Percentiles rank a stretch among this genome's conserved stretches.
These are phyloP conservation scores for Falco punctatus DNA, from an alignment of 2,113 vertebrate species.

Conservation along the genomic window DNA sequence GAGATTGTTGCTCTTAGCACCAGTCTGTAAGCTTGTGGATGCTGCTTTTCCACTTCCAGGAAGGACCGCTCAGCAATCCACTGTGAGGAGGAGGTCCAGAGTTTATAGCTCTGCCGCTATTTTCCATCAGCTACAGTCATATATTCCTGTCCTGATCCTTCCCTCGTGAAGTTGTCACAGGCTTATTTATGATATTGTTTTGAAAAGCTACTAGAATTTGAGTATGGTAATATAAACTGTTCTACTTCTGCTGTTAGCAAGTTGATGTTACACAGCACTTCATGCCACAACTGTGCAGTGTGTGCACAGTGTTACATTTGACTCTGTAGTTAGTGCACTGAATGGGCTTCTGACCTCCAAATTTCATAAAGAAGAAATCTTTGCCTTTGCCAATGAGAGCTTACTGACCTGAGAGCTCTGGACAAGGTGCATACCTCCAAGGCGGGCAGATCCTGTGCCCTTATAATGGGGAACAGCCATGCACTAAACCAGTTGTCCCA, in stretches of 20 bases:
- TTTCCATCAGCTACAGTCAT: not conserved
- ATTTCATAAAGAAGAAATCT: not conserved
- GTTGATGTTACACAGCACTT: not conserved
- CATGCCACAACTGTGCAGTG: fast-evolving
- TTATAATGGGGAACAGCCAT: not conserved
- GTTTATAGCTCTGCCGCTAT: not conserved
- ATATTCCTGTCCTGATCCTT: not conserved
- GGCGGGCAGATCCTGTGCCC: not conserved
- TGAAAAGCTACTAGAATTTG: not conserved
- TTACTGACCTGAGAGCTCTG: not conserved
- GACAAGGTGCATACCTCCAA: no score
- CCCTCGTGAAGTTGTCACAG: not conserved
- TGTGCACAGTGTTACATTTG: not conserved
- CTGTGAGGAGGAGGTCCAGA: not conserved
- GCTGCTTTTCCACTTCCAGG: not conserved
- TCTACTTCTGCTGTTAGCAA: not conserved
- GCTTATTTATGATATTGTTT: not conserved
- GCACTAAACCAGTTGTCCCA: not conserved
- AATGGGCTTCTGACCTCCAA: not conserved
- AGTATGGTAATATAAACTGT: not conserved
- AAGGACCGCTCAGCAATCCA: not conserved
- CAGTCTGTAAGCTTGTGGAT: not conserved
- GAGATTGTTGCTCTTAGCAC: not conserved
- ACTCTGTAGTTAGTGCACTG: not conserved
- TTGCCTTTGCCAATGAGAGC: not conserved